phyloP scores from a whole-genome alignment of 2,888 invertebrate genomes.

The Scelioninae gen. 2 region DNA sequence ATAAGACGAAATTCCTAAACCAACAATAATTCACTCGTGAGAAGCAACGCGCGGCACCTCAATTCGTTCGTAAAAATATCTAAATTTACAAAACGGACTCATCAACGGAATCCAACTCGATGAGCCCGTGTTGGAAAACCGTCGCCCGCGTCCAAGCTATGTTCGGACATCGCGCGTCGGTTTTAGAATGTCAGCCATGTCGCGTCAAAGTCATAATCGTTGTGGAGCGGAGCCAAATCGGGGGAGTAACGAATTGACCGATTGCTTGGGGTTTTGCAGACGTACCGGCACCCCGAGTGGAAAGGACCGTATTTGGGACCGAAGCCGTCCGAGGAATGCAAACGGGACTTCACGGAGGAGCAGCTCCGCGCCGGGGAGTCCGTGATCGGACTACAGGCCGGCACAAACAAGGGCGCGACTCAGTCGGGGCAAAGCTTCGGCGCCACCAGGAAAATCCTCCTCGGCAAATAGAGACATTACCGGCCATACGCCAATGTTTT shows the following conservation, averaged over 20 bases:
- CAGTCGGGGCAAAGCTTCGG: constrained; percentile 94
- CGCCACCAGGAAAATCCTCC: constrained; percentile 91
- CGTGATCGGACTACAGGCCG: constrained; percentile 95
- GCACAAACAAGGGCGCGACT: constrained; percentile 96
- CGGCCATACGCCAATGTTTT: too few relatives aligned
- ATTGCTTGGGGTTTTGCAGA: constrained; percentile 76
- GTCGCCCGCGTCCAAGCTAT: constrained; percentile 41
- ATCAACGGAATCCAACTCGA: constrained; percentile 19
- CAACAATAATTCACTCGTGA: too few relatives aligned
- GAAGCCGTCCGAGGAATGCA: constrained; percentile 94
- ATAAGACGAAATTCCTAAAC: too few relatives aligned
- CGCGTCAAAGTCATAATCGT: constrained; percentile 33
- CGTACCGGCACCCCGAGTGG: constrained; percentile 90
- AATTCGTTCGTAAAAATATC: constrained; percentile 26
- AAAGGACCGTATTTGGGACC: constrained; percentile 93
- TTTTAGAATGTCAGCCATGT: constrained; percentile 27
- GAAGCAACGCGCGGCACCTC: constrained; percentile 3
- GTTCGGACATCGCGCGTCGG: constrained; percentile 32
- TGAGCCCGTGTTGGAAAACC: constrained; percentile 48
- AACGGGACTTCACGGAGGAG: constrained; percentile 95
- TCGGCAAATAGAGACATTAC: constrained; percentile 91
- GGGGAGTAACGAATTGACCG: constrained; percentile 17
- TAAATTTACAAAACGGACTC: constrained; percentile 41
- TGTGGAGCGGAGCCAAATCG: constrained; percentile 44
- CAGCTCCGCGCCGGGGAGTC: constrained; percentile 91